phyloP scores from a whole-genome alignment of 64 coral and sea anemone species.

The Montipora foliosa region DNA sequence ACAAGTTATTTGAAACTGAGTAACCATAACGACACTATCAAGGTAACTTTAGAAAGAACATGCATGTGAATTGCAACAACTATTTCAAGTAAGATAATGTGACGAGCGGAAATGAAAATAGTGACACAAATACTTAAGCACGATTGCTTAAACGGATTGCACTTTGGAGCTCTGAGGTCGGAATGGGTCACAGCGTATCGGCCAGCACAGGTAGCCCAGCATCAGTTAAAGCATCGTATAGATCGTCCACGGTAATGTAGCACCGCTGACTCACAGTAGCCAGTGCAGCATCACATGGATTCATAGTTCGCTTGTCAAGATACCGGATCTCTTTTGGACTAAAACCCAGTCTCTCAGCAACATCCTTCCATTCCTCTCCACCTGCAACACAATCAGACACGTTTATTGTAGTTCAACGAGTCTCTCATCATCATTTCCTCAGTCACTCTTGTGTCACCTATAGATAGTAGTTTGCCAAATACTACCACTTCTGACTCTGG shows the following conservation, averaged over 20 bases:
- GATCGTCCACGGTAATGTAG: neutral
- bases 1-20: too few species aligned
- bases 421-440: neutral
- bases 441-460: too few species aligned
- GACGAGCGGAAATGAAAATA: too few species aligned
- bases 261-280: neutral
- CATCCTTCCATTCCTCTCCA: neutral
- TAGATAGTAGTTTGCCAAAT: too few species aligned
- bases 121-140: too few species aligned
- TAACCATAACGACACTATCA: too few species aligned
- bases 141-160: too few species aligned
- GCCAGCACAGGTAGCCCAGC: slow-evolving; percentile 13
- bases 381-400: neutral
- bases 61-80: too few species aligned
- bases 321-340: neutral
- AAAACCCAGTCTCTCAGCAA: slow-evolving; percentile 11
- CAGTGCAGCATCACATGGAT: slow-evolving; percentile 14
- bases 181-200: neutral
- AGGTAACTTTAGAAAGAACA: too few species aligned
- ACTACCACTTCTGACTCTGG: too few species aligned
- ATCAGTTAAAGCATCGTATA: neutral
- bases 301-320: neutral
- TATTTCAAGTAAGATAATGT: too few species aligned
- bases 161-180: too few species aligned
- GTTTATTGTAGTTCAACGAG: neutral